Base-by-base conservation (phyloP, 2,888 invertebrate species). In the Cataglyphis albicans region DNA sequence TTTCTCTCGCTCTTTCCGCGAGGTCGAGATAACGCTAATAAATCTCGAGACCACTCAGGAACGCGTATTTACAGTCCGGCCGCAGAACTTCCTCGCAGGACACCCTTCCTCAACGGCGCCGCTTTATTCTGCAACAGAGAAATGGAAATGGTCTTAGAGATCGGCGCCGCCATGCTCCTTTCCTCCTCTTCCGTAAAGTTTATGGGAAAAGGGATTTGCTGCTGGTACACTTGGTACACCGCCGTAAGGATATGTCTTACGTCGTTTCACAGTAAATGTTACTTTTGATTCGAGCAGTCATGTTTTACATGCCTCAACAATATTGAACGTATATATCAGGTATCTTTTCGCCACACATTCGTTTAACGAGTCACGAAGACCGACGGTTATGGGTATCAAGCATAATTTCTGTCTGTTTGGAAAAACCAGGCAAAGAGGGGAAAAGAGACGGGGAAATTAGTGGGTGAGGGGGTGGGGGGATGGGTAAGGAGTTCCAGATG, bases 41-140 rank as follows among this genome's bases (percentile, higher is more conserved):
- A 92, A 91, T 91, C 88, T 86, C 83, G 76, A 83, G 84, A 87
- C 87, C 89, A 86, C 90, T 88, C 87, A 74, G 81, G 88, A 83
- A 87, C 83, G 68, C 82, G 87, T 89, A 89, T 88, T 89, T 87
- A 88, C 86, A 89, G 82, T 86, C 88, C 83, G 83, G 80, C 84
- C 84, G 67, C 83, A 73, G 80, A 80, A 80, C 76, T 38, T 76
- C 82, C 63, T 65, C 29, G 73, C 83, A 65, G 35, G 80, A 84
- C 84, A 84, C 84, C 87, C 72, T 63, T 81, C 68, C 64, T 41
- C 82, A 78, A 68, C 68, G 73, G 57, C 68, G 61, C 75, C 59
- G 78, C 84, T 64, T 86, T 74, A 86, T 86, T 86, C 92, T 91
- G 91, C 73, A 92, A 92, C 92, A 92, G 80, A 89, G 76, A 89